Percentiles rank a stretch among this genome's conserved stretches.
Evolutionary conservation across 2,888 invertebrate genomes (phyloP).

Genomic region (Augiades crinisus): DNA sequence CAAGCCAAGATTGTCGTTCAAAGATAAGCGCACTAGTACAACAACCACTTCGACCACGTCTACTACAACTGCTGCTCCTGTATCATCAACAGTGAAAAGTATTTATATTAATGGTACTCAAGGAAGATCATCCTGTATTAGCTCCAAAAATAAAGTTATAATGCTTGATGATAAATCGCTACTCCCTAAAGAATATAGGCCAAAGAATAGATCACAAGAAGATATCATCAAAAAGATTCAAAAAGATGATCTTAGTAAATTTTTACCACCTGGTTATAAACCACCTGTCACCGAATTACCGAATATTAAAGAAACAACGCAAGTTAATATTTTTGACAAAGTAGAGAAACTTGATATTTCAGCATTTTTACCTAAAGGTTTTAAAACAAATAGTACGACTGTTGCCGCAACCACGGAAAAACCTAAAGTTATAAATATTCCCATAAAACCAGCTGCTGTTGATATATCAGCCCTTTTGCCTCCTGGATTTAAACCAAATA

Average conservation of each 20-base stretch:
- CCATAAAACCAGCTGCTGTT: conserved; percentile 47
- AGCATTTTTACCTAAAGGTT: conserved; percentile 83
- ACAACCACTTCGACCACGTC: conserved; percentile 55
- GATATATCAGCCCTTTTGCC: conserved; percentile 85
- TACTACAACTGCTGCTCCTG: conserved; percentile 36
- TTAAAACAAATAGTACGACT: conserved; percentile 60
- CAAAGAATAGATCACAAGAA: conserved; percentile 63
- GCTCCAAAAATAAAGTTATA: conserved; percentile 81
- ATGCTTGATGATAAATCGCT: conserved; percentile 79
- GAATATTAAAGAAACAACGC: conserved; percentile 50
- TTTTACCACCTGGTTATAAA: conserved; percentile 86
- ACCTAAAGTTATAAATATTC: conserved; percentile 46
- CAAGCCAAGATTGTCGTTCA: conserved; percentile 75
- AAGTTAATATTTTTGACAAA: conserved; percentile 52
- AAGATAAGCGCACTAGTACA: conserved; percentile 79
- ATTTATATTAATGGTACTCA: conserved; percentile 63
- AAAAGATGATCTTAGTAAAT: conserved; percentile 80
- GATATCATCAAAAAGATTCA: conserved; percentile 71
- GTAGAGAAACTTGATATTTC: conserved; percentile 71
- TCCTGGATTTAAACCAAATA: conserved; percentile 76
- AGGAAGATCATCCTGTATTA: conserved; percentile 76
- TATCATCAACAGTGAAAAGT: conserved; percentile 42
- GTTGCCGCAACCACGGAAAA: conserved; percentile 49
- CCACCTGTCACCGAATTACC: conserved; percentile 51
- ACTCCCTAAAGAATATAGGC: conserved; percentile 79